Evolutionary conservation across 2,113 vertebrate species (phyloP).

Genomic region (Varanus salvator): DNA sequence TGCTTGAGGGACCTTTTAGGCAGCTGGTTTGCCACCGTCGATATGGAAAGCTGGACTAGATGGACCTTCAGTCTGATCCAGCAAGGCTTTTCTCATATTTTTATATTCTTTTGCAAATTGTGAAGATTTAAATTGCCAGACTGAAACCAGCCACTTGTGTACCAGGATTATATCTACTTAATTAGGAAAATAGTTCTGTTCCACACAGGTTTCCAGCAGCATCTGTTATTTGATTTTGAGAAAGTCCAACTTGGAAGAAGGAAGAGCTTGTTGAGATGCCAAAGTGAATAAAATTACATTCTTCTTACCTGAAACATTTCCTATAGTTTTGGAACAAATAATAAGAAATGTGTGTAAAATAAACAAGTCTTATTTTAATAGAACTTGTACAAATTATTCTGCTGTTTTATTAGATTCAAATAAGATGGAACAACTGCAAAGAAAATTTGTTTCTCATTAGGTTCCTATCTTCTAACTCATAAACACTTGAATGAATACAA

Average conservation of each 20-base stretch:
- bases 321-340: slow-evolving; percentile 29
- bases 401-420: neutral
- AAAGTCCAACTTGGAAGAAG: slow-evolving; percentile 45
- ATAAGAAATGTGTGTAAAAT: neutral
- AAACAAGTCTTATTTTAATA: neutral
- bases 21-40: no score
- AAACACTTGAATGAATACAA: slow-evolving; percentile 1
- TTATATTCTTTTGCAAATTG: neutral
- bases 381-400: neutral
- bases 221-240: slow-evolving; percentile 60
- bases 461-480: slow-evolving; percentile 38
- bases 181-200: slow-evolving; percentile 34
- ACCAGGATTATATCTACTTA: slow-evolving; percentile 8
- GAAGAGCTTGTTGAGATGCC: slow-evolving; percentile 46
- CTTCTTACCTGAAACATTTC: slow-evolving; percentile 56
- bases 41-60: no score
- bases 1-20: no score
- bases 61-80: no score
- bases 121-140: neutral
- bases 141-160: neutral
- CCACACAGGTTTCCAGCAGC: slow-evolving; percentile 52
- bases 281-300: slow-evolving; percentile 50
- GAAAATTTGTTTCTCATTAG: neutral
- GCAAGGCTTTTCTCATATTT: no score
- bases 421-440: neutral